A percentile compares a stretch with the other conserved stretches of the same genome.
These are phyloP conservation scores for Papilio protenor DNA, from an alignment of 2,888 invertebrate species.

Conservation along the genomic window DNA sequence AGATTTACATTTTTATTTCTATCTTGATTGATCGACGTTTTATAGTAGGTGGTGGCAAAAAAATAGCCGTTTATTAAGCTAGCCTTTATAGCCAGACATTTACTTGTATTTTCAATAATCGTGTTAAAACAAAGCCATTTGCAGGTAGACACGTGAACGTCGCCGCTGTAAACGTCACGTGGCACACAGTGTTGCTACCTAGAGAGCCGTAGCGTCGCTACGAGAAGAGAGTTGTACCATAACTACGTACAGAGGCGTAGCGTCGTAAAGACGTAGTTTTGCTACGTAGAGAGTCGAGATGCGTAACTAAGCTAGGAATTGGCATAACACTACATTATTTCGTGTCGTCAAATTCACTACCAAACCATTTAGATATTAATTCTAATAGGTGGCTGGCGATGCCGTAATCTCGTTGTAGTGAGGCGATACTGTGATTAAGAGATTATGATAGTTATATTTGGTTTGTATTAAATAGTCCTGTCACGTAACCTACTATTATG, in stretches of 20 bases:
- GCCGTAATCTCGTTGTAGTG: background rate
- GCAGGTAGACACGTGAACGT: background rate
- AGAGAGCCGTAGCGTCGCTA: background rate
- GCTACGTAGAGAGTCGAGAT: background rate
- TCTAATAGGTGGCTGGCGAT: background rate
- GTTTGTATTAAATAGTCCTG: background rate
- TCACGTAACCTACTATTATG: slow-evolving; percentile 20
- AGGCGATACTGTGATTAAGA: background rate
- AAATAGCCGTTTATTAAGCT: background rate
- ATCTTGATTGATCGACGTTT: slow-evolving; percentile 15
- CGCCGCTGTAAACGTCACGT: background rate
- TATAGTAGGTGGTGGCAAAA: background rate
- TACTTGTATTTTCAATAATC: background rate
- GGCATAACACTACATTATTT: background rate
- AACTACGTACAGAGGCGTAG: background rate
- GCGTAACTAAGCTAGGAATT: too few relatives aligned
- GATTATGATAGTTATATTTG: slow-evolving; percentile 18
- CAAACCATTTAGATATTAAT: background rate
- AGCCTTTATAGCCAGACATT: background rate
- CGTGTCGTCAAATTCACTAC: background rate
- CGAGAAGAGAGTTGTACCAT: background rate
- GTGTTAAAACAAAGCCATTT: too few relatives aligned
- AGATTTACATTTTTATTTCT: background rate
- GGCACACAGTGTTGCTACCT: background rate
- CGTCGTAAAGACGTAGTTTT: background rate